Percentiles rank a stretch among this genome's conserved stretches.
phyloP scores from a whole-genome alignment of 1,140 invertebrate species.

The Papilio dardanus region DNA sequence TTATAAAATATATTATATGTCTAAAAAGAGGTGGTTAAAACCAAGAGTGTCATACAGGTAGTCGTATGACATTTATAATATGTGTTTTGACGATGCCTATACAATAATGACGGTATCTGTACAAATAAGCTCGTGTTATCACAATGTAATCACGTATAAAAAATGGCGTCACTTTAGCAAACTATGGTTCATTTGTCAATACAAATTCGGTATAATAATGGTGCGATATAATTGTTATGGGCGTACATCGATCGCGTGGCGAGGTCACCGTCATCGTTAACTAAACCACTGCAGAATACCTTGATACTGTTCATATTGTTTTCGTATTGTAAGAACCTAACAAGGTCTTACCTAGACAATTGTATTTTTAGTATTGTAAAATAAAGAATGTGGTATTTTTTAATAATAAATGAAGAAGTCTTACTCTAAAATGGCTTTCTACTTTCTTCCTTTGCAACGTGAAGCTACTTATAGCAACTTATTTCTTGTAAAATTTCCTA shows the following conservation, averaged over 20 bases:
- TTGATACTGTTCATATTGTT: slow-evolving; percentile 17
- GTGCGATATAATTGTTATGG: slow-evolving; percentile 21
- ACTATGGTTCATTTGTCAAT: slow-evolving; percentile 23
- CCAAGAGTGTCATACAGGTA: too few species aligned
- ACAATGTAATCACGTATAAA: slow-evolving; percentile 1
- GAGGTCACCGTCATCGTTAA: slow-evolving; percentile 15
- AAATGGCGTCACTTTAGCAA: background rate
- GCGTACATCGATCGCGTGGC: slow-evolving; percentile 7
- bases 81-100: too few species aligned
- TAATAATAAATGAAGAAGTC: too few species aligned
- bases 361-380: background rate
- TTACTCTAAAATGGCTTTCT: background rate
- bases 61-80: too few species aligned
- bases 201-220: slow-evolving; percentile 25
- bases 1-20: too few species aligned
- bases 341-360: background rate
- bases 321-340: slow-evolving; percentile 3
- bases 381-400: background rate
- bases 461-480: too few species aligned
- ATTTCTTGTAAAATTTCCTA: background rate
- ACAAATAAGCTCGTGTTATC: slow-evolving; percentile 5
- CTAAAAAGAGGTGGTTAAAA: too few species aligned
- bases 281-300: slow-evolving; percentile 17
- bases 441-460: too few species aligned
- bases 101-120: background rate